Conservation (phyloP, 2,888 invertebrate genomes). For the Geophilus truncorum region DNA sequence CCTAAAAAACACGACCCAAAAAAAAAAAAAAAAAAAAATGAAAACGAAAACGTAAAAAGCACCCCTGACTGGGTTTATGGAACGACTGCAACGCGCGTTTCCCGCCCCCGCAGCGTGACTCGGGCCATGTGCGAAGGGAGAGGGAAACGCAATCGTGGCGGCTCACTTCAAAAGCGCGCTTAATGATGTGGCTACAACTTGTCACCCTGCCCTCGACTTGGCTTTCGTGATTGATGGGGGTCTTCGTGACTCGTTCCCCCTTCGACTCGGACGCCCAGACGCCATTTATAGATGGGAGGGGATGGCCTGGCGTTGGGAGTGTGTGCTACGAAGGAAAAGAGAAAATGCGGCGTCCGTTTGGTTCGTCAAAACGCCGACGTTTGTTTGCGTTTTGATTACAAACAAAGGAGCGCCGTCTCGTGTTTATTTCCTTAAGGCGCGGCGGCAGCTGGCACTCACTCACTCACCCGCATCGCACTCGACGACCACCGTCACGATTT, state of each 20-base stretch:
- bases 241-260: neutral
- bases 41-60: too few relatives aligned
- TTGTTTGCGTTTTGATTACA: constrained; percentile 31
- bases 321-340: neutral
- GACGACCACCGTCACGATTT: neutral
- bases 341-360: neutral
- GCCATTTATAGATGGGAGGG: neutral
- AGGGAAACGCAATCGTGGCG: constrained; percentile 30
- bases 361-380: neutral
- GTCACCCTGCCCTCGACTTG: constrained; percentile 38
- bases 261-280: neutral
- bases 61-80: neutral
- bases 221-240: constrained; percentile 37
- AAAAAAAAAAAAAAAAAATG: too few relatives aligned
- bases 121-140: constrained; percentile 24
- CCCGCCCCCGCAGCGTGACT: constrained; percentile 13
- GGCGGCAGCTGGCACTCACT: neutral
- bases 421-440: constrained; percentile 17
- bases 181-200: constrained; percentile 39
- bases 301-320: neutral
- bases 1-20: too few relatives aligned
- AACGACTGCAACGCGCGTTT: neutral
- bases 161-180: constrained; percentile 36
- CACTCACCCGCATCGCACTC: neutral
- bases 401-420: constrained; percentile 21